Evolutionary conservation across 2,113 vertebrate species (phyloP).

Genomic region (Mesitornis unicolor): DNA sequence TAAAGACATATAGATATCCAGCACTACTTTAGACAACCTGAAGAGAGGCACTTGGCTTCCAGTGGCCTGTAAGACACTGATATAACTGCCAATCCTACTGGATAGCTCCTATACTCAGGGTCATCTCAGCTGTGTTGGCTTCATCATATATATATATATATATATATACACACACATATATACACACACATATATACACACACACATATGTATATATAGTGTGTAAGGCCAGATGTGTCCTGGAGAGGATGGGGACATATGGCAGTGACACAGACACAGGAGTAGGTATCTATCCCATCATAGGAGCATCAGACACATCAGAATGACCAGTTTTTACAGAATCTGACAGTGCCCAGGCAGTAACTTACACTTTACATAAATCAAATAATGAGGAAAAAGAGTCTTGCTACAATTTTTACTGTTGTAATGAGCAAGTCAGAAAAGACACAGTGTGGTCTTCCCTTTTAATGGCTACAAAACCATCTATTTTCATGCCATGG

Average conservation of each 20-base stretch:
- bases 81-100: neutral
- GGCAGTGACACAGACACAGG: neutral
- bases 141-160: no score
- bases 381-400: neutral
- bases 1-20: neutral
- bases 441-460: neutral
- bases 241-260: neutral
- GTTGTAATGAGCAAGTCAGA: neutral
- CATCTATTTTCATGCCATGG: neutral
- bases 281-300: no score
- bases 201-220: no score
- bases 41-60: neutral
- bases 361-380: neutral
- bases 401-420: neutral
- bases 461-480: neutral
- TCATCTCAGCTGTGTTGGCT: accelerated
- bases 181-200: no score
- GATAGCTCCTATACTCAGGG: neutral
- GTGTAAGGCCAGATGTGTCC: neutral
- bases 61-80: neutral
- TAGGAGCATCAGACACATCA: neutral
- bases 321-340: neutral
- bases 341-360: neutral
- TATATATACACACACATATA: no score
- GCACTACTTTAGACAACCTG: neutral